Evolutionary conservation across 2,797 vertebrate genomes (phyloP), one percentile per base, ranked within the genome.

Genomic region (Intellagama lesueurii): DNA sequence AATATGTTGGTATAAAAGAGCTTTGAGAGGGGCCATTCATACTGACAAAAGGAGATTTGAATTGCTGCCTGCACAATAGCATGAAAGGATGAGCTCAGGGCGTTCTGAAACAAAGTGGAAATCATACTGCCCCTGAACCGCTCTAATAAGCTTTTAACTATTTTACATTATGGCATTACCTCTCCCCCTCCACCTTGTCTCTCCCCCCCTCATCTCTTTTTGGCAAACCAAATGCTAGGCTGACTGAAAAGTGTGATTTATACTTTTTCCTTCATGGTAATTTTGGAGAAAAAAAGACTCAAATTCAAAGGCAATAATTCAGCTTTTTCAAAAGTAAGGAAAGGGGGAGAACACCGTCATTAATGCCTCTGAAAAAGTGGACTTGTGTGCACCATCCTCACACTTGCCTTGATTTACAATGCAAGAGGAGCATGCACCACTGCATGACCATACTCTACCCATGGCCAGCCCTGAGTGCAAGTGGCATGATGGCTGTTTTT

Each of bases 141-240:
- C 95, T 98, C 98, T 99, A 98, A 98, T 98, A 98, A 98, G 98
- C 98, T 98, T 98, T 98, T 98, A 98, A 98, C 98, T 98, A 98
- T 98, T 98, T 98, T 98, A 97, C 98, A 98, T 98, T 97, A 97
- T 95, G 96, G 96, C 96, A 94, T 97, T 97, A 95, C 97, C 93
- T 95, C 94, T 87, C 95, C 91, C 80, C 91, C 85, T 81, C 96
- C 92, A 95, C 94, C 88, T 95, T 93, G 91, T 78, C 86, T 86
- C 83, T 7, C 11, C 49, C 5, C 16, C 94, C 92, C 81, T 16
- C 2, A 91, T 87, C 73, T 88, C 81, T 83, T 78, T 64, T 16
- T 75, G 82, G 94, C 91, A 93, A 91, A 95, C 96, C 88, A 86
- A 95, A 95, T 96, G 95, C 96, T 95, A 96, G 91, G 90, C 95